Base-by-base conservation (phyloP, 2,888 invertebrate genomes). In the Polymixis lichenea region DNA sequence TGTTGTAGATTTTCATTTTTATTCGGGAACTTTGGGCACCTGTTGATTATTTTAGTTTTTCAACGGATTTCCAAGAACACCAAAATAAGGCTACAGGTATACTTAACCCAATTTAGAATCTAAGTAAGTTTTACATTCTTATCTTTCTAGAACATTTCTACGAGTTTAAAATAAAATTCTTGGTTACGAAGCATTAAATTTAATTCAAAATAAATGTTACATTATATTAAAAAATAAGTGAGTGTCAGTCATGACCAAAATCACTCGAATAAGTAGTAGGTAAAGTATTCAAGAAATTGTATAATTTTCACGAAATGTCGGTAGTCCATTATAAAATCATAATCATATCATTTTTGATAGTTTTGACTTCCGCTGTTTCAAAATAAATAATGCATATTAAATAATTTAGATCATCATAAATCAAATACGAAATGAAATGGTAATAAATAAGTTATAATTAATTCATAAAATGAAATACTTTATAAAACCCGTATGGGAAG, bases 371-470 rank as follows among this genome's bases (percentile, higher is more conserved):
- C 25, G 51, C 28, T 32, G 5, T 51, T 53, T 53, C 17, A 60
- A 53, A 19, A 53, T 22, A 25, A 32, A 76, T 46, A 38, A 46
- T 38, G 2, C 17, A 68, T 77, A 77, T 22, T 22, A 77, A 25
- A 25, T 67, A 60, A 32, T 53, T 11, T 46, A 46, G 11, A 46
- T 11, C 43, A 11, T 46, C 13, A 46, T 11, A 11, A 46, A 46
- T 13, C 11, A 22, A 8, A 3, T 25, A 73, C 58, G 17, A 73
- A 71, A 70, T 32, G 69, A 43, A 32, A 22, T 28, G 15, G 13
- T 61, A 51, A 19, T 38, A 53, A 53, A 53, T 55, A 75, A 56
- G 28, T 58, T 25, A 28, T 32, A 19, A n/a, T 55, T 28, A 4
- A 58, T 19, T 43, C 22, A 51, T 77, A 58, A 77, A 51, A 56